Evolutionary conservation across 2,113 vertebrate genomes (phyloP), one percentile per base, ranked within the genome.

Genomic region (Symphodus melops): DNA sequence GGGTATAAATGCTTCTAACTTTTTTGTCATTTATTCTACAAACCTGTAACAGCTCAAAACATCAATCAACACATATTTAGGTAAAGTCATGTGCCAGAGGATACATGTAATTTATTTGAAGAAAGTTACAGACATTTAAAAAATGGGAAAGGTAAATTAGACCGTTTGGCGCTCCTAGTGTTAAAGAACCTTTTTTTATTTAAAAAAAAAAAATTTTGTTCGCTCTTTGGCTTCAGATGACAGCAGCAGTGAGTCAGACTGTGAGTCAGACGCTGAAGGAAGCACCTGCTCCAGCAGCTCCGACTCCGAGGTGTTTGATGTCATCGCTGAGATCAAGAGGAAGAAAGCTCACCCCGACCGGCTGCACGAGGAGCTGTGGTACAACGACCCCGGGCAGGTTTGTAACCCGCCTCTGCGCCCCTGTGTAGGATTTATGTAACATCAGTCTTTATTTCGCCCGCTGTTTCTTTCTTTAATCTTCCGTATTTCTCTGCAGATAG

Each of bases 361-460:
- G 5, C 96, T 99, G 25, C 98, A 99, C 0, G 97, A 99, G 53
- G 98, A 99, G 75, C 94, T 99, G 23, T 99, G 98, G 98, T 99
- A 99, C 94, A 99, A 99, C 25, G 98, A 99, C 89, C 96, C 96
- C 0, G 98, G 98, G 61, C 98, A 99, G 98, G 98, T 99, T 44
- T 1, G 76, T 69, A 12, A 20, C 14, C 1, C 16, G 11, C 17
- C 21, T 37, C 17, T 20, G 17, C 8, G 20, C 19, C 6, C 19
- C 9, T 8, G 14, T 25, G 4, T 23, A 19, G 14, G n/a, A 9
- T 23, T 23, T 9, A 21, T 44, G 44, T 0, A 2, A 25, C 20
- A 2, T 52, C 25, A 13, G 0, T 23, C 13, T 11, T 1, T 8
- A 17, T 58, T 58, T 46, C 3, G 5, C 21, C 6, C 23, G 28